These are phyloP conservation scores for Orthosia gothica DNA, from an alignment of 2,888 invertebrate species.

Conservation along the genomic window DNA sequence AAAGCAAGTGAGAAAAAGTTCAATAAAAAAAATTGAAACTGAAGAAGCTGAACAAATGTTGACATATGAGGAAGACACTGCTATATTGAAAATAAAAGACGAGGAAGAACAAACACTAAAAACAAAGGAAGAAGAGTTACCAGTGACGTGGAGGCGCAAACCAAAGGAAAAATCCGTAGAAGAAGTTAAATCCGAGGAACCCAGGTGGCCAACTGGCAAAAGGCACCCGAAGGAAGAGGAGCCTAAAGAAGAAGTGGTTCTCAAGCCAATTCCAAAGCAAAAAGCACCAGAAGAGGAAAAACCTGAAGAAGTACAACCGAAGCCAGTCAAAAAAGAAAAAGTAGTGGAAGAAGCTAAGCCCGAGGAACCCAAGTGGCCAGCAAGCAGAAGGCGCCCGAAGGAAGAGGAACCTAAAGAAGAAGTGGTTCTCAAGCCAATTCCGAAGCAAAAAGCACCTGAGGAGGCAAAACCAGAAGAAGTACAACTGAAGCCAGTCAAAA, in stretches of 20 bases:
- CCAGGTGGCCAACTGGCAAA: slow-evolving; percentile 68
- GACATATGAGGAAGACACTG: slow-evolving; percentile 91
- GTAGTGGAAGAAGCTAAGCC: slow-evolving; percentile 71
- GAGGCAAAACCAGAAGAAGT: slow-evolving; percentile 72
- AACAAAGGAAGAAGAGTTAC: slow-evolving; percentile 74
- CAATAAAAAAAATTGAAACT: slow-evolving; percentile 81
- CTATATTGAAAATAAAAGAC: slow-evolving; percentile 86
- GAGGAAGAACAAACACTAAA: slow-evolving; percentile 80
- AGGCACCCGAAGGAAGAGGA: slow-evolving; percentile 29
- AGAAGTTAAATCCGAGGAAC: slow-evolving; percentile 77
- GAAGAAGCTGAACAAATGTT: slow-evolving; percentile 90
- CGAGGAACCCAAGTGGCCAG: slow-evolving; percentile 62
- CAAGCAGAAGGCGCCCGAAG: slow-evolving; percentile 3
- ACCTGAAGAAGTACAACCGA: slow-evolving; percentile 37
- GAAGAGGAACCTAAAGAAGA: slow-evolving; percentile 28
- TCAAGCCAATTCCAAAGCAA: slow-evolving; percentile 35
- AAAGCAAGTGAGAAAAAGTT: slow-evolving; percentile 83
- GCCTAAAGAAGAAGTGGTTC: slow-evolving; percentile 35
- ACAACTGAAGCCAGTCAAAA: slow-evolving; percentile 72
- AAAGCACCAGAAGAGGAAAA: slow-evolving; percentile 27
- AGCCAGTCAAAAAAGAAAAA: slow-evolving; percentile 74
- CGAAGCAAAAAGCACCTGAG: slow-evolving; percentile 8
- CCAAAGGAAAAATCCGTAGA: slow-evolving; percentile 77
- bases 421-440: slow-evolving; percentile 15
- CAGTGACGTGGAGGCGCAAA: slow-evolving; percentile 40